phyloP scores from a whole-genome alignment of 2,113 vertebrate genomes.

The Muntiacus reevesi region DNA sequence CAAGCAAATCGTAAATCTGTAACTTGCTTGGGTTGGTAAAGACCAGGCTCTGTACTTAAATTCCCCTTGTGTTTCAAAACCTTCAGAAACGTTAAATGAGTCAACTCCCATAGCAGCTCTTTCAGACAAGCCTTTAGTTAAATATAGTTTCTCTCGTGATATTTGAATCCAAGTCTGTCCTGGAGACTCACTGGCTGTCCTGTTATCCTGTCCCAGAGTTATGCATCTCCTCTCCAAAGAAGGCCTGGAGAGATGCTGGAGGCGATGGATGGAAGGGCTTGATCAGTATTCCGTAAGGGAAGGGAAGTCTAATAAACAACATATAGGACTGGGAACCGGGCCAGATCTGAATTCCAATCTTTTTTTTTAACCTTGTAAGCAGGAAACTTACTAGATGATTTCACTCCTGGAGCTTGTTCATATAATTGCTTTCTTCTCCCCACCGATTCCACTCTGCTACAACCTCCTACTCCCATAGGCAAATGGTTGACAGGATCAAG shows the following conservation, averaged over 20 bases:
- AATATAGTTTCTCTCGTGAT: neutral
- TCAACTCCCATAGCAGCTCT: neutral
- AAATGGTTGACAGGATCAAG: neutral
- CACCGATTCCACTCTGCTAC: neutral
- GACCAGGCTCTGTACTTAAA: neutral
- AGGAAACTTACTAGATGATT: neutral
- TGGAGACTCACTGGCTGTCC: neutral
- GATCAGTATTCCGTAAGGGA: constrained; percentile 41
- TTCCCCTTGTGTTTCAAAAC: constrained; percentile 21
- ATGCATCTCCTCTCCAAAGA: constrained; percentile 7
- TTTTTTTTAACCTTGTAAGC: neutral
- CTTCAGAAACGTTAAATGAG: neutral
- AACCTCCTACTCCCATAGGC: neutral
- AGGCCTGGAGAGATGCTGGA: constrained; percentile 1
- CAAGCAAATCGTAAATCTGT: constrained; percentile 23
- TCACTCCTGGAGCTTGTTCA: neutral
- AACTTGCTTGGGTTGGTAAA: neutral
- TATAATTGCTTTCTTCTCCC: neutral
- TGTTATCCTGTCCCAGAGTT: neutral
- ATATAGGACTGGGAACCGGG: neutral
- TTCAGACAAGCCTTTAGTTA: neutral
- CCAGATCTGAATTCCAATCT: constrained; percentile 29
- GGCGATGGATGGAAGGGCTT: neutral
- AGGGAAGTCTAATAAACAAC: constrained; percentile 34
- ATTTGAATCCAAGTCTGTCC: neutral